Evolutionary conservation across 1,140 invertebrate genomes (phyloP), one percentile per base, ranked within the genome.

Genomic region (Drosophila azteca): DNA sequence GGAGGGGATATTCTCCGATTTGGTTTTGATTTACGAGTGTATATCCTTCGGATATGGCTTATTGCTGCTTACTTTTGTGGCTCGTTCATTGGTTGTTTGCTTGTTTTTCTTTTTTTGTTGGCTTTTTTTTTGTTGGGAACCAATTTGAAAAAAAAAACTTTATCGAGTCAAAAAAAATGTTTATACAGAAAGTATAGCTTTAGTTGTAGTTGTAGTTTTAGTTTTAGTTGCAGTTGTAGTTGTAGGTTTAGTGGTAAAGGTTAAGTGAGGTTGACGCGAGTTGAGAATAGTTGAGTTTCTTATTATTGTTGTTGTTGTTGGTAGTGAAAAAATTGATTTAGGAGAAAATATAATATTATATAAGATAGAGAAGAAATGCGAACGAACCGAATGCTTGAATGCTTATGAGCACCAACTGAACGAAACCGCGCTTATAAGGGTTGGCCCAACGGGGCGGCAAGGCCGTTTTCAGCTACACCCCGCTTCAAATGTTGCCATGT

Each of bases 351-450:
- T 90, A 91, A 89, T 91, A 90, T 90, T 91, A 90, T 91, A 90
- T 90, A 91, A 91, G 90, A 91, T 90, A 91, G 90, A 91, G 90
- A 88, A 91, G 90, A 91, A 91, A 91, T 91, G 90, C 90, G 90
- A 91, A 91, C 90, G 90, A 91, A 91, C 90, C 90, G 90, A 91
- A 91, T 89, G 88, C 90, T 91, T 91, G 89, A 90, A 91, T 91
- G 90, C 82, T 91, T 91, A 91, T 91, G 90, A 91, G 81, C 72
- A 50, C 44, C 39, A 43, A 60, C 70, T 49, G 44, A 51, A 70
- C 67, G 81, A 89, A 58, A 63, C 61, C 64, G 59, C 71, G 76
- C 90, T 91, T 91, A 91, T 91, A 91, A 89, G 89, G 77, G 79
- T 85, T 61, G 72, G 60, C 64, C 67, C 0, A 5, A 39, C 13